These are phyloP conservation scores for Ochotona princeps DNA, from an alignment of 2,113 vertebrate genomes.

Conservation along the genomic window DNA sequence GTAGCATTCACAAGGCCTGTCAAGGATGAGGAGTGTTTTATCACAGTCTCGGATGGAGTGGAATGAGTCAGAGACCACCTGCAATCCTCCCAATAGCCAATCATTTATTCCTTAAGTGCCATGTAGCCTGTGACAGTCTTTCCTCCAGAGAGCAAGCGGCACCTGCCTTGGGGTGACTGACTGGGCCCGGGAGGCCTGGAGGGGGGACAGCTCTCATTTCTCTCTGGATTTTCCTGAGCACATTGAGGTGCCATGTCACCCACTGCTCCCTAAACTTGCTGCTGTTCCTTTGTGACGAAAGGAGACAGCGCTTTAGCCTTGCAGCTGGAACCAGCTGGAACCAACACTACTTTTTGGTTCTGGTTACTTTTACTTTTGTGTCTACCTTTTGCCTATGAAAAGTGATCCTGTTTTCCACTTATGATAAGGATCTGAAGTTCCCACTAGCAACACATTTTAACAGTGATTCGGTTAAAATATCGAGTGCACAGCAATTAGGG, in stretches of 20 bases:
- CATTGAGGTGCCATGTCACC: not conserved
- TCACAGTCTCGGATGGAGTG: slow-evolving; percentile 13
- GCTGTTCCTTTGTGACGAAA: not conserved
- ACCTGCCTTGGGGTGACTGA: not conserved
- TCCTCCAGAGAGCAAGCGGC: not conserved
- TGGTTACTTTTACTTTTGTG: not conserved
- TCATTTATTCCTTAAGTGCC: slow-evolving; percentile 17
- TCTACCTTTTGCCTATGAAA: not conserved
- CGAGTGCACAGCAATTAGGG: not conserved
- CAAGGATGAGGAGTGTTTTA: not conserved
- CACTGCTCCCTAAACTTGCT: not conserved
- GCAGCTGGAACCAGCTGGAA: not conserved
- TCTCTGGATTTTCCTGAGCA: not conserved
- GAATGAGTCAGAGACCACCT: slow-evolving; percentile 36
- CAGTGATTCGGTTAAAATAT: slow-evolving; percentile 42
- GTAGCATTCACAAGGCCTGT: slow-evolving; percentile 37
- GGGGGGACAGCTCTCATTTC: not conserved
- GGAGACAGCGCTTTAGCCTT: not conserved
- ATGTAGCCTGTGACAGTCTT: rapidly evolving
- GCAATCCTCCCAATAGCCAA: slow-evolving; percentile 4
- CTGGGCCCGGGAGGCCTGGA: too few relatives aligned
- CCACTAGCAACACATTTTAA: slow-evolving; percentile 12
- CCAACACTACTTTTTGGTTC: not conserved
- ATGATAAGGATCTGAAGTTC: not conserved
- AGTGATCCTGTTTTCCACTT: not conserved